Base-by-base conservation (phyloP, 2,113 vertebrate species). In the Gadus macrocephalus region DNA sequence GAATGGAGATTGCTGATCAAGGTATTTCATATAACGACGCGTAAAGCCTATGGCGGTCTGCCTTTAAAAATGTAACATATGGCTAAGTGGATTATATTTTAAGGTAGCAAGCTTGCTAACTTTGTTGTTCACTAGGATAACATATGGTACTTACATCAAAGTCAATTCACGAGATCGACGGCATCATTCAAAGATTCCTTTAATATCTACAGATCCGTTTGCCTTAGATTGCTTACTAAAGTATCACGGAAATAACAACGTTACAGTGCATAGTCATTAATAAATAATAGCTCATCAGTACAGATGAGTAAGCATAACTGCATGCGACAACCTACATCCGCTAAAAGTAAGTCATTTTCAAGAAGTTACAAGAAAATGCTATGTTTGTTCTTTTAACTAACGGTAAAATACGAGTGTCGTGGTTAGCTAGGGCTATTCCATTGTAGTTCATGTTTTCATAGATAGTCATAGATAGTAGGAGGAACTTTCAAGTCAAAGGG, bases 1-100 rank as follows among this genome's bases (percentile, higher is more conserved):
- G 73, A 6, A 93, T 92, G 92, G 91, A 91, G 74, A 85, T 87
- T 53, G 73, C 83, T 69, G 85, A 87, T 8, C 80, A 87, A 87
- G 90, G 90, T 92, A 89, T 83, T 3, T 7, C 59, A 22, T 49
- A 12, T 49, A 14, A 49, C 42, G 42, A 49, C 8, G 9, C n/a
- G 20, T 3, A 55, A 31, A 31, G 15, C 6, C 20, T 66, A 8
- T 19, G 11, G 9, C 2, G 65, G 22, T 25, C 25, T 6, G 12
- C 28, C 0, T 53, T 1, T n/a, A 25, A 16, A 6, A n/a, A 31
- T 27, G 42, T 38, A 35, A 35, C 31, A 35, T 35, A 7, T 35
- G 4, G 25, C 25, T 55, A 25, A 55, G 64, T 65, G 73, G 31
- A 60, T 4, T 78, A n/a, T 53, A 49, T 19, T 55, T 9, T 71